Base-by-base conservation (phyloP, 2,888 invertebrate genomes). In the Tanypteryx hageni region DNA sequence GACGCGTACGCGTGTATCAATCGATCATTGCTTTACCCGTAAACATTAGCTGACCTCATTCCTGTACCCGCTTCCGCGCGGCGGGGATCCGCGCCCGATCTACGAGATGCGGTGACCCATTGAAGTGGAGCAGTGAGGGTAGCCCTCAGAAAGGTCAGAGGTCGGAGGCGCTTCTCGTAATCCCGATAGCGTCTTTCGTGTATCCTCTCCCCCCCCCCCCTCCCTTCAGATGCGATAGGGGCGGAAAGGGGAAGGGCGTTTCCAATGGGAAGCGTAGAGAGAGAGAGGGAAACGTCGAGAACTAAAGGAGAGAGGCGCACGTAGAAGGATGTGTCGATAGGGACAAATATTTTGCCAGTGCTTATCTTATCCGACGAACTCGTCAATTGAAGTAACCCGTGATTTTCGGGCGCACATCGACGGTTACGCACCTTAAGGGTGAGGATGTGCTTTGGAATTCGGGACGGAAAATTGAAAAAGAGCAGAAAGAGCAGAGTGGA, bases 381-480 rank as follows among this genome's bases (percentile, higher is more conserved):
- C 68, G 68, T 10, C 22, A 22, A 13, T 27, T 76, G 4, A 27
- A 76, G 4, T 22, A 76, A 76, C 76, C 76, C 22, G 9, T 11
- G 76, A 76, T 76, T 76, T 76, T 22, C 5, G 10, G 64, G n/a
- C 14, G 68, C 4, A 22, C 0, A 68, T 68, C 22, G 68, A 68
- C 76, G 76, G 76, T 76, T 13, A 27, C 76, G 27, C 18, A 1
- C 76, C 27, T 22, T 93, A 92, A 92, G 93, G 92, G 82, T 31
- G 92, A 4, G 83, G 59, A 64, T 56, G 64, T 83, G 31, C 18
- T n/a, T 14, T 82, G 68, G 83, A 61, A 64, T 59, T 76, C 27
- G 81, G 56, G 92, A 92, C 44, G 61, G 81, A 61, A 92, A 91
- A 92, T 27, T 44, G 92, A 27, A 27, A 92, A 31, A 91, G 56